Evolutionary conservation across 1,140 invertebrate species (phyloP).

Genomic region (Temnothorax curvispinosus): DNA sequence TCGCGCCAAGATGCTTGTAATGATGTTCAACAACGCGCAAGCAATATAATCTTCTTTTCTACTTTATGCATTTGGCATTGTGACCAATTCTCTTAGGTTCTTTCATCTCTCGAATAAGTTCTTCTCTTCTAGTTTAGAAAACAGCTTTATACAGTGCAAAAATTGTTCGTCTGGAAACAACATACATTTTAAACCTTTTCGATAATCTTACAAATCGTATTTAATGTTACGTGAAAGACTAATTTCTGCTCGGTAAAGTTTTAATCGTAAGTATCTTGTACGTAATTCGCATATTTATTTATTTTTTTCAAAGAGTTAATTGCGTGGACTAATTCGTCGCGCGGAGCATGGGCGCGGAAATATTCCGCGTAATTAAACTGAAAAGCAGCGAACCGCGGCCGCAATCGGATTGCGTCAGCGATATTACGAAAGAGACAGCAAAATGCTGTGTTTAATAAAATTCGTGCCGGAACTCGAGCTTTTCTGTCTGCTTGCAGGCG

Average conservation of each 20-base stretch:
- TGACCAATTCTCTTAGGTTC: no score
- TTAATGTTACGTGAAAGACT: background rate
- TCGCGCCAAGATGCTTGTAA: background rate
- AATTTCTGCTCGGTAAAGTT: background rate
- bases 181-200: background rate
- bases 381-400: background rate
- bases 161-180: background rate
- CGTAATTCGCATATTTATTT: background rate
- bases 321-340: background rate
- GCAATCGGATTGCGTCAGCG: background rate
- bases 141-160: background rate
- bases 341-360: background rate
- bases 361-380: slow-evolving; percentile 4
- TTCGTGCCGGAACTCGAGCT: background rate
- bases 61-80: background rate
- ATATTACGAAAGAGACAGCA: background rate
- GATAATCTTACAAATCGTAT: background rate
- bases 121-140: background rate
- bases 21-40: background rate
- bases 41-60: background rate
- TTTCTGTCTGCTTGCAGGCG: slow-evolving; percentile 88
- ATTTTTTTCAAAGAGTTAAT: background rate
- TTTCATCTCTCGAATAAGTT: background rate
- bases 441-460: slow-evolving; percentile 4
- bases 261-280: background rate